Evolutionary conservation across 1,140 invertebrate species (phyloP).

Genomic region (Cyphomyrmex costatus): DNA sequence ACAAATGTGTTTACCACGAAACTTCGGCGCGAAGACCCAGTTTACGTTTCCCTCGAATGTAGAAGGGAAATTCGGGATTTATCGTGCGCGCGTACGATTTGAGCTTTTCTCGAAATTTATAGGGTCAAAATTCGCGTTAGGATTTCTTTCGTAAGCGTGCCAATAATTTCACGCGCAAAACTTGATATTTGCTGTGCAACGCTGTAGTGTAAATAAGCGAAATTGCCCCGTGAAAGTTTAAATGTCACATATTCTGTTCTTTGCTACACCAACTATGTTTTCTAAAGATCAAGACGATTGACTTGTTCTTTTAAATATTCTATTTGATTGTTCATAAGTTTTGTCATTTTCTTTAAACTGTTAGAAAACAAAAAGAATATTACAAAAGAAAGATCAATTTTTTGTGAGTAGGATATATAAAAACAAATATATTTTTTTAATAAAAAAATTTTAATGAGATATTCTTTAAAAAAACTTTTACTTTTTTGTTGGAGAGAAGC

Average conservation of each 20-base stretch:
- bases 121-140: slow-evolving; percentile 58
- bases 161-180: slow-evolving; percentile 58
- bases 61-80: slow-evolving; percentile 67
- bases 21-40: slow-evolving; percentile 65
- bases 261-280: slow-evolving; percentile 19
- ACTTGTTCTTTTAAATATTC: not conserved
- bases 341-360: not conserved
- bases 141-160: slow-evolving; percentile 40
- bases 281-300: not conserved
- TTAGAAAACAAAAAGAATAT: not conserved
- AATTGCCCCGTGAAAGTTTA: slow-evolving; percentile 54
- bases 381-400: not conserved
- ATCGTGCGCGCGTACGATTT: slow-evolving; percentile 59
- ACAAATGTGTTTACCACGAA: slow-evolving; percentile 78
- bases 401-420: not conserved
- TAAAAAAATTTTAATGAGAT: slow-evolving; percentile 1
- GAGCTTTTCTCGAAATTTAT: slow-evolving; percentile 66
- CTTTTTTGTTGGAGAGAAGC: not conserved
- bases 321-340: not conserved
- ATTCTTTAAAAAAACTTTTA: not conserved
- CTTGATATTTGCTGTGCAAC: slow-evolving; percentile 55
- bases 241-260: slow-evolving; percentile 11
- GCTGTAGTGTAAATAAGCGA: slow-evolving; percentile 53
- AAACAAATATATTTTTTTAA: not conserved
- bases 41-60: slow-evolving; percentile 72